Percentiles rank a stretch among this genome's conserved stretches.
Evolutionary conservation across 2,888 invertebrate species (phyloP).

Genomic region (Mongoloraphidia duomilia): DNA sequence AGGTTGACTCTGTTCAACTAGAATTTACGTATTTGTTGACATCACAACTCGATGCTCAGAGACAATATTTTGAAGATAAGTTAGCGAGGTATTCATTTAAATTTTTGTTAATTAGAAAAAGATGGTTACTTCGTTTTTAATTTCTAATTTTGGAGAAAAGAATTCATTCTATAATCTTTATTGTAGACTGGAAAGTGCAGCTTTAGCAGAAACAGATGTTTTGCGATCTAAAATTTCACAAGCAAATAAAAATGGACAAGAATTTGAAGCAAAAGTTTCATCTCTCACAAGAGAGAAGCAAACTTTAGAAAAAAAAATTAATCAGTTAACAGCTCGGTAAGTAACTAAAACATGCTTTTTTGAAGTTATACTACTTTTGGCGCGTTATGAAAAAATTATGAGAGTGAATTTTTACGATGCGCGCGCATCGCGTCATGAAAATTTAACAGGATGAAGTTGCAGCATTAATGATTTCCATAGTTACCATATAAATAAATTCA

Average conservation of each 20-base stretch:
- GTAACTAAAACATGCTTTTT: background rate
- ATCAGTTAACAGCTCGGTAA: constrained; percentile 45
- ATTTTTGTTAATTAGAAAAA: constrained; percentile 8
- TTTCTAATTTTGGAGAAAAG: too few relatives aligned
- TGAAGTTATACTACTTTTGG: background rate
- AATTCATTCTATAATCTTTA: background rate
- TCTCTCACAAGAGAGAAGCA: constrained; percentile 49
- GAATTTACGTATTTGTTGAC: constrained; percentile 95
- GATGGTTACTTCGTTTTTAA: background rate
- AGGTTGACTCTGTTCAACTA: constrained; percentile 85
- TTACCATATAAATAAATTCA: too few relatives aligned
- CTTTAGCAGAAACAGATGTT: constrained; percentile 36
- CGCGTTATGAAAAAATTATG: too few relatives aligned
- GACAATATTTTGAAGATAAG: constrained; percentile 80
- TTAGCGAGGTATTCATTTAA: constrained; percentile 31
- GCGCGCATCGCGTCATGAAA: too few relatives aligned
- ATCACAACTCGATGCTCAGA: constrained; percentile 87
- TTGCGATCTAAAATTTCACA: constrained; percentile 30
- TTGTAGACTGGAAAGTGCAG: constrained; percentile 25
- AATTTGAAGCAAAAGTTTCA: constrained; percentile 36
- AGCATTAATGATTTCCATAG: too few relatives aligned
- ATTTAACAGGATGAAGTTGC: too few relatives aligned
- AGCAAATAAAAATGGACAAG: constrained; percentile 33
- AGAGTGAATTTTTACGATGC: too few relatives aligned
- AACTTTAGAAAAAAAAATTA: constrained; percentile 53